These are phyloP conservation scores for Panagrolaimus sp. DNA, from an alignment of 1,140 invertebrate species.

Conservation along the genomic window DNA sequence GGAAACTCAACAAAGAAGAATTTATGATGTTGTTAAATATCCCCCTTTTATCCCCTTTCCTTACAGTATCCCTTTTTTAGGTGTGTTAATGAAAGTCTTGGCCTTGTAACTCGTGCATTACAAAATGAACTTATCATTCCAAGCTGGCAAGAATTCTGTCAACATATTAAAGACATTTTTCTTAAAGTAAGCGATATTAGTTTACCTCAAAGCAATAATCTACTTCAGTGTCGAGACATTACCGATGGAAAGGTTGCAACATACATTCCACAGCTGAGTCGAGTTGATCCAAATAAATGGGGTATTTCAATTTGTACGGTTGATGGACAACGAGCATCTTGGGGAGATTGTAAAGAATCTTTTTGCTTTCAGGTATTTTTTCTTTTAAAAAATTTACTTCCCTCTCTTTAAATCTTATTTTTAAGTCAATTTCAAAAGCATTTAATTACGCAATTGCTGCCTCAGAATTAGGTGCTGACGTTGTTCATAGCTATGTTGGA, in stretches of 20 bases:
- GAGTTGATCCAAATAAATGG: slow-evolving; percentile 59
- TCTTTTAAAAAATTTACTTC: slow-evolving; percentile 60
- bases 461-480: slow-evolving; percentile 78
- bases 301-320: slow-evolving; percentile 61
- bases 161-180: slow-evolving; percentile 27
- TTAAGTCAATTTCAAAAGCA: slow-evolving; percentile 68
- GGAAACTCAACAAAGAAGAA: slow-evolving; percentile 22
- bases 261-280: slow-evolving; percentile 29
- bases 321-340: slow-evolving; percentile 58
- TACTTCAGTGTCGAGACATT: slow-evolving; percentile 32
- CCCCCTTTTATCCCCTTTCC: not conserved
- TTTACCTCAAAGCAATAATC: not conserved
- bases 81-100: slow-evolving; percentile 25
- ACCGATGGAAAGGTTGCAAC: slow-evolving; percentile 20
- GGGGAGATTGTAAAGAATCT: slow-evolving; percentile 23
- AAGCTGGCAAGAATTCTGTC: slow-evolving; percentile 27
- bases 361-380: slow-evolving; percentile 37
- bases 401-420: no score
- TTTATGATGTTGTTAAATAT: slow-evolving; percentile 18
- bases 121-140: slow-evolving; percentile 35
- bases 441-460: slow-evolving; percentile 88
- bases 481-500: slow-evolving; percentile 89
- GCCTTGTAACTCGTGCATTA: slow-evolving; percentile 20
- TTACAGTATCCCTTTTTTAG: slow-evolving; percentile 16
- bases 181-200: slow-evolving; percentile 25